Evolutionary conservation across 2,888 invertebrate species (phyloP), one percentile per base, ranked within the genome.

Genomic region (Watsonalla binaria): DNA sequence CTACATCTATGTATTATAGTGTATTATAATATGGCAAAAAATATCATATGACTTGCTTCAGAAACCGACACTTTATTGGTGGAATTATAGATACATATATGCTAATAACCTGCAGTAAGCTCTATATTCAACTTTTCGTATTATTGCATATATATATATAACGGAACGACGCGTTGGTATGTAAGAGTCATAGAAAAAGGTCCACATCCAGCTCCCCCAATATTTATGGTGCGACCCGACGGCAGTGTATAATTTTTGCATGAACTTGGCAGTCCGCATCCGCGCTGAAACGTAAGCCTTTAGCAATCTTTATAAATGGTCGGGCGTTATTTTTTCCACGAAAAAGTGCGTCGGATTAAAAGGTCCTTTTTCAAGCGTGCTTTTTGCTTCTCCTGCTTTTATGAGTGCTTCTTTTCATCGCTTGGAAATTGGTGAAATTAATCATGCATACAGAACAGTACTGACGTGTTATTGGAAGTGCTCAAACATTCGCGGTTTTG

Each of bases 191-290:
- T 9, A 4, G 14, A 37, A 49, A 48, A 49, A 49, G 49, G 39
- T 47, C 52, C 37, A 39, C 49, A 37, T 49, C 37, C 49, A 49
- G 7, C 11, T 49, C 49, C 13, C 50, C n/a, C 51, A 13, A 48
- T 53, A 57, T 57, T 54, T 55, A 58, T 53, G 55, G 47, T 42
- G 42, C 48, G 49, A 46, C 11, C 37, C 51, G 53, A 45, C 42
- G 57, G 49, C 54, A 54, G 54, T 65, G 68, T 70, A 73, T 80
- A 73, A 77, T 77, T 77, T 72, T 74, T 72, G 71, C 68, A 76
- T 70, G 71, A 72, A 61, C 68, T 64, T 62, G 66, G 65, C 66
- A 60, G 64, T 65, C 55, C 61, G 62, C 60, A 68, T 64, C 74
- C 64, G 62, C 60, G 51, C 56, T 55, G 51, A 48, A 46, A 54